Conservation (phyloP, 2,888 invertebrate genomes). For the Trachelus stipa region DNA sequence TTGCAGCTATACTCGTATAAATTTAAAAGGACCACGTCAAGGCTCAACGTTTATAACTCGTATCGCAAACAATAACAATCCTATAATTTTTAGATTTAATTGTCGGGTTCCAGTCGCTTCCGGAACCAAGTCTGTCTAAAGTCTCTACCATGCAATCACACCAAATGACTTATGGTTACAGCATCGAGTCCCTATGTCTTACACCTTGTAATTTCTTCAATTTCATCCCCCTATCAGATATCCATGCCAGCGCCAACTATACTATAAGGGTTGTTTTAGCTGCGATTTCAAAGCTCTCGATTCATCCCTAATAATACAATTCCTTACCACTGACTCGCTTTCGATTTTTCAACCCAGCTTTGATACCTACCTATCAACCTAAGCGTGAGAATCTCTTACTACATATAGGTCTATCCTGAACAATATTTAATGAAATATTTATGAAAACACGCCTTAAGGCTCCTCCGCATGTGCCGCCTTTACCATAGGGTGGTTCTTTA, state of each 20-base stretch:
- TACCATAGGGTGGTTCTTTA: not conserved
- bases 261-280: not conserved
- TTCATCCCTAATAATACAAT: not conserved
- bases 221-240: not conserved
- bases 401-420: conserved; percentile 3
- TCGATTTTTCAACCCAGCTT: not conserved
- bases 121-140: not conserved
- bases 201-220: not conserved
- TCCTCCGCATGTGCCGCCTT: not conserved
- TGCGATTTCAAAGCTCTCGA: not conserved
- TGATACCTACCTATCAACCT: not conserved
- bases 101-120: not conserved
- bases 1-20: not conserved
- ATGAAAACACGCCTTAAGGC: conserved; percentile 8
- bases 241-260: not conserved
- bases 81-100: not conserved
- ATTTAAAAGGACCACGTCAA: not conserved
- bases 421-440: conserved; percentile 39
- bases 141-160: conserved; percentile 6
- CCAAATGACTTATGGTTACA: not conserved
- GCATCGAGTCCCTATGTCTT: not conserved
- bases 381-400: not conserved
- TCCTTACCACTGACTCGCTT: not conserved
- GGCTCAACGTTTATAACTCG: not conserved
- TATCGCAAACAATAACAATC: not conserved